Conservation (phyloP, 2,113 vertebrate species). For the Bos indicus region DNA sequence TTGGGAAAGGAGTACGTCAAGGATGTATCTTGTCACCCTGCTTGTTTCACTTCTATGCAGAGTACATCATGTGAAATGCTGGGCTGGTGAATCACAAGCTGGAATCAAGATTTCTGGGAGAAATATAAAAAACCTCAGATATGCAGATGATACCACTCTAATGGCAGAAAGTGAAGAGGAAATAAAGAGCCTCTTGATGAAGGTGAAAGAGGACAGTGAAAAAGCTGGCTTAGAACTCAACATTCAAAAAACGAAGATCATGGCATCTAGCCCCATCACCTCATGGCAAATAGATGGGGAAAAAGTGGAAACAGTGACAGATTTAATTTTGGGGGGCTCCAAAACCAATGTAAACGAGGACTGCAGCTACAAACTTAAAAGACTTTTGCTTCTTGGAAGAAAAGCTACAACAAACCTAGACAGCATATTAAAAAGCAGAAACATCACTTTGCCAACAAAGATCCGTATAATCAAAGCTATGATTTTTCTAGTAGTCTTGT, state of each 20-base stretch:
- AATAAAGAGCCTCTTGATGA: neutral
- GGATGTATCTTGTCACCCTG: neutral
- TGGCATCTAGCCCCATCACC: neutral
- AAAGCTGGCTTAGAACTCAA: neutral
- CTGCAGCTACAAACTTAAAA: neutral
- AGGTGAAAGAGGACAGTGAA: neutral
- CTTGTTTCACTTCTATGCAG: neutral
- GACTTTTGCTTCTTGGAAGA: neutral
- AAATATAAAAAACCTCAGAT: neutral
- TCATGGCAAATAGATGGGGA: neutral
- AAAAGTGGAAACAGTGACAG: neutral
- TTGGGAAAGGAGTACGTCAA: neutral
- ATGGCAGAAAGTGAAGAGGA: neutral
- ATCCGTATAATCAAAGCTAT: neutral
- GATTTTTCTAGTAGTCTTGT: neutral
- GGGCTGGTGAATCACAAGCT: neutral
- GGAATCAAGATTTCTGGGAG: neutral
- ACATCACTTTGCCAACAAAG: neutral
- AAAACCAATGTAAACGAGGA: neutral
- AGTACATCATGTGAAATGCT: neutral
- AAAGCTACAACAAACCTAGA: neutral
- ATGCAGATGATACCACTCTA: neutral
- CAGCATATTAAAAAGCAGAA: neutral
- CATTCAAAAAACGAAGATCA: neutral
- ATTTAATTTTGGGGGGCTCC: neutral